Percentiles rank a stretch among this genome's conserved stretches.
Evolutionary conservation across 2,113 vertebrate species (phyloP).

Genomic region (Acrocephalus arundinaceus): DNA sequence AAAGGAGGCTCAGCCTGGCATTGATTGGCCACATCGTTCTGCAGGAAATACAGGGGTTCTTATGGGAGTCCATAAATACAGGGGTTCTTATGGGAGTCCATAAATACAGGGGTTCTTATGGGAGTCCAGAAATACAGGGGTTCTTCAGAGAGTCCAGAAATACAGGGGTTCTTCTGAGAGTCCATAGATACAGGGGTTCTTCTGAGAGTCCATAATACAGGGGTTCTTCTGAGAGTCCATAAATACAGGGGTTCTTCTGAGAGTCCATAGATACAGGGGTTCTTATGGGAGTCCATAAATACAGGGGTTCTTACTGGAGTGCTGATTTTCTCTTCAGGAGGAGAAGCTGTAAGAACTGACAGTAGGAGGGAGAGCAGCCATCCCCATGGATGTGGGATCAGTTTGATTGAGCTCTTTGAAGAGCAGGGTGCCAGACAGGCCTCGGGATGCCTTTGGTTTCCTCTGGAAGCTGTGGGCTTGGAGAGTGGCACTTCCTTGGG

Average conservation of each 20-base stretch:
- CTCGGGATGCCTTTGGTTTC: neutral
- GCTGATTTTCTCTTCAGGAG: neutral
- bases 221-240: neutral
- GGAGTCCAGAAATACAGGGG: neutral
- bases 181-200: neutral
- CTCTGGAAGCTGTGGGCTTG: neutral
- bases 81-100: neutral
- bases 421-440: neutral
- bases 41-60: neutral
- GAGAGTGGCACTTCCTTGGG: neutral
- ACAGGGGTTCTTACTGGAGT: neutral
- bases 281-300: neutral
- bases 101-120: neutral
- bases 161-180: neutral
- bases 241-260: neutral
- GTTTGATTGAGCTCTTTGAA: neutral
- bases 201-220: neutral
- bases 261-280: neutral
- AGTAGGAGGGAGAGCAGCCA: neutral
- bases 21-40: neutral
- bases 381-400: neutral
- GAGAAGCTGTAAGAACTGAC: neutral
- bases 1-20: neutral
- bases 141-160: neutral
- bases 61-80: neutral